Evolutionary conservation across 2,797 vertebrate species (phyloP), one percentile per base, ranked within the genome.

Genomic region (Smutsia temminckii): DNA sequence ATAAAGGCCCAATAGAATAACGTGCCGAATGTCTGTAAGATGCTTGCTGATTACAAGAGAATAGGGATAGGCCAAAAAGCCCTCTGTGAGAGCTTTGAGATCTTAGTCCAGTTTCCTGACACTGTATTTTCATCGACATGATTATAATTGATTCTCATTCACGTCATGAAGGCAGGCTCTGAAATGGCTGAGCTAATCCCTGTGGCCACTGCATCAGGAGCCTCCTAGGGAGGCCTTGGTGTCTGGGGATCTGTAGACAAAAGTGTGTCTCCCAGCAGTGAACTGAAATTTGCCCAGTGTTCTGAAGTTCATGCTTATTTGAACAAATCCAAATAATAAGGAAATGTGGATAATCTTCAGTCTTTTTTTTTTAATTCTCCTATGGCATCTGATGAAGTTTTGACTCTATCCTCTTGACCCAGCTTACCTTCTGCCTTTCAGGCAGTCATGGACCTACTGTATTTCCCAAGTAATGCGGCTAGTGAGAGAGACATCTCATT

Each of bases 101-200:
- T 69, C 18, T 92, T 40, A 71, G 57, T 85, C 55, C 46, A 42
- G 2, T 79, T 86, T 55, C 59, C 53, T 57, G 49, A 80, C 42
- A 91, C 88, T 46, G 34, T 69, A 29, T 92, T 97, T 94, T 91
- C 20, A 69, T 83, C 85, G 61, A 66, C 37, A 55, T 83, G 46
- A n/a, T 89, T 90, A 32, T 79, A 86, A 83, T 49, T 61, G 37
- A 74, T 77, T 78, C 69, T 86, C 77, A 85, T 49, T 89, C 57
- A 40, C 11, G 66, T 94, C 78, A 64, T 32, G 34, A 77, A 25
- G 27, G 3, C 2, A 2, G 13, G 16, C 20, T 29, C 59, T 71
- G 61, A 49, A 68, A 80, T 49, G 4, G 1, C 69, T 61, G n/a
- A n/a, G 20, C 8, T 78, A 78, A 49, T 71, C 37, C 63, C 16